Evolutionary conservation across 1,140 invertebrate genomes (phyloP).

Genomic region (Aricia agestis): DNA sequence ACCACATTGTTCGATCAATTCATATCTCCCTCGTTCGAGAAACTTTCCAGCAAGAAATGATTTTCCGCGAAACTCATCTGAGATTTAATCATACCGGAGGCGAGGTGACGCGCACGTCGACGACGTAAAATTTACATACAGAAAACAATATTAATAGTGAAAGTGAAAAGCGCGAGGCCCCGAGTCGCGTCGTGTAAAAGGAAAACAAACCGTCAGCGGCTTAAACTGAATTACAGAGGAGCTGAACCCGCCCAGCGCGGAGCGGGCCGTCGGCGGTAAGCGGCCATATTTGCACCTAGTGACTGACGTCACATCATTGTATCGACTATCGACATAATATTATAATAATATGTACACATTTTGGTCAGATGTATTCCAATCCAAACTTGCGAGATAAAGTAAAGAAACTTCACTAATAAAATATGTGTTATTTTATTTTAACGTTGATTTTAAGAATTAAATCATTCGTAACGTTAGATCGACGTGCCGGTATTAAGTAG

Average conservation of each 20-base stretch:
- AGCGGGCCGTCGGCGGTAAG: constrained; percentile 20
- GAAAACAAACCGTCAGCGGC: constrained; percentile 25
- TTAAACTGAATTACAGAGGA: constrained; percentile 39
- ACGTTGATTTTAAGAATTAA: neutral
- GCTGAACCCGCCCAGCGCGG: constrained; percentile 24
- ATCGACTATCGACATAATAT: neutral
- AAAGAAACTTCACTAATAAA: no score
- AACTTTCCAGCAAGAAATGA: no score
- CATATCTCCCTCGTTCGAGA: neutral
- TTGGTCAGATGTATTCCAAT: no score
- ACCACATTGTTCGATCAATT: neutral
- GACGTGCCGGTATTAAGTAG: neutral
- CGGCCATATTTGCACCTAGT: constrained; percentile 26
- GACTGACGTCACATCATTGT: neutral
- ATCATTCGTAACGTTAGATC: neutral
- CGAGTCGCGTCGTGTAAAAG: constrained; percentile 8
- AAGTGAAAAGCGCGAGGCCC: neutral
- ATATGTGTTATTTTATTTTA: no score
- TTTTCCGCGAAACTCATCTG: neutral
- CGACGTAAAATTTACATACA: neutral
- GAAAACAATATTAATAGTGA: neutral
- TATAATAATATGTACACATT: no score
- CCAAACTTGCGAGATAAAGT: no score
- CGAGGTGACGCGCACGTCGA: neutral
- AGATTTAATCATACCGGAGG: neutral